Evolutionary conservation across 2,113 vertebrate genomes (phyloP).

Genomic region (Paedocypris sp.): DNA sequence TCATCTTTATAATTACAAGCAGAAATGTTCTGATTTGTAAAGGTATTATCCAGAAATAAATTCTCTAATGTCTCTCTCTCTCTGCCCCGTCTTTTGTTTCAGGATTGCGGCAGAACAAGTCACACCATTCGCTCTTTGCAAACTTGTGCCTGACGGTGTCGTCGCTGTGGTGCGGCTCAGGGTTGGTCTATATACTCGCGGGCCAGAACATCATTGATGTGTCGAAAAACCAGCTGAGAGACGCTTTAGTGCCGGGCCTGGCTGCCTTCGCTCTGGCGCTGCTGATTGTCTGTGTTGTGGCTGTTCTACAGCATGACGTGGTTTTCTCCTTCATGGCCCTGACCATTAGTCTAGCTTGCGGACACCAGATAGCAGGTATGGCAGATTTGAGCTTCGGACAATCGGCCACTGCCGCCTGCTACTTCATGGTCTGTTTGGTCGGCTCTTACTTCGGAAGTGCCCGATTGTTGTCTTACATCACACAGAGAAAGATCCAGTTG

Average conservation of each 20-base stretch:
- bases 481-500: constrained; percentile 43
- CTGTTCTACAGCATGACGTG: constrained; percentile 50
- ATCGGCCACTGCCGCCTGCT: constrained; percentile 66
- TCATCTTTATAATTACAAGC: too few relatives aligned
- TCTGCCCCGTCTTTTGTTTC: constrained; percentile 9
- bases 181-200: constrained; percentile 61
- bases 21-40: too few relatives aligned
- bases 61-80: too few relatives aligned
- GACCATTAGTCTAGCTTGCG: constrained; percentile 60
- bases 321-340: constrained; percentile 56
- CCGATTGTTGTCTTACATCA: constrained; percentile 54
- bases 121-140: constrained; percentile 52
- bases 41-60: too few relatives aligned
- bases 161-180: constrained; percentile 67
- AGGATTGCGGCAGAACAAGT: constrained; percentile 62
- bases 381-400: constrained; percentile 51
- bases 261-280: constrained; percentile 62
- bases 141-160: constrained; percentile 68
- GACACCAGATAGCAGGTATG: constrained; percentile 65
- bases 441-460: constrained; percentile 66
- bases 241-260: constrained; percentile 67
- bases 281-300: constrained; percentile 55
- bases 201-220: constrained; percentile 52
- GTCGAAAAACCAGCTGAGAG: constrained; percentile 26
- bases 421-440: constrained; percentile 61